A percentile compares a stretch with the other conserved stretches of the same genome.
These are phyloP conservation scores for Acromyrmex charruanus DNA, from an alignment of 1,140 invertebrate genomes.

Conservation along the genomic window DNA sequence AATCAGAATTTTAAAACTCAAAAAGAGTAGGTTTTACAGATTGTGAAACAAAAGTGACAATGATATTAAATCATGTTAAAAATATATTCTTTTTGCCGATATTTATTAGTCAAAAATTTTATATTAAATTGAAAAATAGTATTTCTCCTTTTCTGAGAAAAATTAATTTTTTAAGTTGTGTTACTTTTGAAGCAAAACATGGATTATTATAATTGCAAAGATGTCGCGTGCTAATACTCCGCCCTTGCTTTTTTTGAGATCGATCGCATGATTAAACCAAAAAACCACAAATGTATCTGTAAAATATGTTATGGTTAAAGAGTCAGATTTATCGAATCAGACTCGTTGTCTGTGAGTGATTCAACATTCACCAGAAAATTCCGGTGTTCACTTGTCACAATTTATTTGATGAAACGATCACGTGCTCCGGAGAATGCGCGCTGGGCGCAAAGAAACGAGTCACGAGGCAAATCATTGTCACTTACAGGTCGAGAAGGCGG, in stretches of 20 bases:
- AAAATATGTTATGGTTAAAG: not conserved
- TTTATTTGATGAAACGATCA: constrained; percentile 56
- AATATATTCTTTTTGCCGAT: too few species aligned
- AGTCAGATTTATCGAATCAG: not conserved
- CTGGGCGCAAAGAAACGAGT: constrained; percentile 35
- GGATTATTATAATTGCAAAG: not conserved
- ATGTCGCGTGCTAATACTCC: not conserved
- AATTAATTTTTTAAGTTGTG: too few species aligned
- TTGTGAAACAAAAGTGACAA: too few species aligned
- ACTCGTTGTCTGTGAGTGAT: not conserved
- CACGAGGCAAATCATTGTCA: constrained; percentile 76
- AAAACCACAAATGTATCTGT: too few species aligned
- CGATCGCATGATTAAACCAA: not conserved
- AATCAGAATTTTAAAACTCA: too few species aligned
- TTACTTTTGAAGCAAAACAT: too few species aligned
- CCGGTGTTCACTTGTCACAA: constrained; percentile 47
- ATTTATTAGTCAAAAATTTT: too few species aligned
- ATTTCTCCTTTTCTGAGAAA: too few species aligned
- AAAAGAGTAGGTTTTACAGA: too few species aligned
- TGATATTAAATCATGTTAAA: too few species aligned
- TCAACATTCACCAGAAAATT: constrained; percentile 34
- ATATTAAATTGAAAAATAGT: too few species aligned
- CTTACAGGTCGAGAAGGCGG: constrained; percentile 50
- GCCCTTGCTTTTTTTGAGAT: not conserved
- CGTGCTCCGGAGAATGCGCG: constrained; percentile 29